Conservation (phyloP, 2,797 vertebrate species). For the Myripristis jacobus region DNA sequence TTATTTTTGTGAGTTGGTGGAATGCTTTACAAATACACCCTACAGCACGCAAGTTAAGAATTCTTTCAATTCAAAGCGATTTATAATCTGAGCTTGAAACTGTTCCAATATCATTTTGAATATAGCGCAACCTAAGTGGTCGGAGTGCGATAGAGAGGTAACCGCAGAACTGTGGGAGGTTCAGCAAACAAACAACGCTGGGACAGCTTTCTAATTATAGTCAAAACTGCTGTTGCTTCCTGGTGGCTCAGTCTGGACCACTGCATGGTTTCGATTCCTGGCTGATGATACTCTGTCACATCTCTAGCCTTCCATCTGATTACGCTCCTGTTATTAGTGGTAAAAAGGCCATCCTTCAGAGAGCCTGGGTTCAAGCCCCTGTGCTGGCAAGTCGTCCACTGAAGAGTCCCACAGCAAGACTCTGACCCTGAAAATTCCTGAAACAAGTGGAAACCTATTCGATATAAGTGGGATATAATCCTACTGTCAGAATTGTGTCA, state of each 20-base stretch:
- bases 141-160: slow-evolving; percentile 4
- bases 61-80: slow-evolving; percentile 22
- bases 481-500: no score
- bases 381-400: no score
- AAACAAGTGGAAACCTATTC: no score
- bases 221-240: slow-evolving; percentile 16
- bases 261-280: neutral
- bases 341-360: no score
- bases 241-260: slow-evolving; percentile 13
- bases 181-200: slow-evolving; percentile 43
- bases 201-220: slow-evolving; percentile 39
- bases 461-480: no score
- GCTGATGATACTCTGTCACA: slow-evolving; percentile 1
- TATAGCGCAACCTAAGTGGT: slow-evolving; percentile 1
- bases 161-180: slow-evolving; percentile 11
- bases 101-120: neutral
- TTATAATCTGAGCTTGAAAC: slow-evolving; percentile 23
- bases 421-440: no score
- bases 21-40: slow-evolving; percentile 57
- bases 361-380: no score
- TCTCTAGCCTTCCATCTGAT: slow-evolving; percentile 16
- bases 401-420: no score
- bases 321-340: neutral
- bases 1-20: slow-evolving; percentile 57
- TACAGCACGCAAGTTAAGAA: slow-evolving; percentile 8